Evolutionary conservation across 1,140 invertebrate species (phyloP).

Genomic region (Zophobas morio): DNA sequence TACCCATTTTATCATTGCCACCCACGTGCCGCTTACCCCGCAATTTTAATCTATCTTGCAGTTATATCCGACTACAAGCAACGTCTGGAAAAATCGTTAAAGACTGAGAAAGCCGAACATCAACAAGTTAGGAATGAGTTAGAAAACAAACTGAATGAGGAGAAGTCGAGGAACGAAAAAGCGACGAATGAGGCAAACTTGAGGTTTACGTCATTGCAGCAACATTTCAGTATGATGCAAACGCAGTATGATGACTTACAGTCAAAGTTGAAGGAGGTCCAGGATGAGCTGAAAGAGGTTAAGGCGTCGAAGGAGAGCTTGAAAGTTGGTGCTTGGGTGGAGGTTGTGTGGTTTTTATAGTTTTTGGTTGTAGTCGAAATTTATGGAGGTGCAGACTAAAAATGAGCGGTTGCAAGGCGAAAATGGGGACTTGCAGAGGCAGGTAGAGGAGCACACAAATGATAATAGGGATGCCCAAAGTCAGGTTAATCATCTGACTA

Average conservation of each 20-base stretch:
- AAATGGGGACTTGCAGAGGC: conserved; percentile 58
- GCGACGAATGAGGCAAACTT: conserved; percentile 65
- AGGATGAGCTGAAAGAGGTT: conserved; percentile 61
- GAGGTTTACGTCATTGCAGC: conserved; percentile 67
- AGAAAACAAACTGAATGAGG: conserved; percentile 67
- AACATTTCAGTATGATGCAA: conserved; percentile 69
- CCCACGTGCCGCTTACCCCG: conserved; percentile 2
- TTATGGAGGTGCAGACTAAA: conserved; percentile 53
- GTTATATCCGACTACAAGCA: conserved; percentile 68
- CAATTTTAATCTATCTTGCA: conserved; percentile 54
- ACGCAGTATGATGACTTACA: conserved; percentile 64
- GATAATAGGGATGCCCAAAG: conserved; percentile 49
- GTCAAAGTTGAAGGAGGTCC: conserved; percentile 62
- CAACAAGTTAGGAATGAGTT: conserved; percentile 65
- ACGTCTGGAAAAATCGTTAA: conserved; percentile 68
- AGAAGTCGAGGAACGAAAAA: conserved; percentile 67
- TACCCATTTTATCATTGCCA: conserved; percentile 15
- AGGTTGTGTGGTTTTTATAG: background rate
- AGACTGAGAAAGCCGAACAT: conserved; percentile 68
- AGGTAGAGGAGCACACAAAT: conserved; percentile 48
- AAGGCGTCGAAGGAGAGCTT: conserved; percentile 54
- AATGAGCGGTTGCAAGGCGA: conserved; percentile 49
- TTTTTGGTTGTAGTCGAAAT: conserved; percentile 51
- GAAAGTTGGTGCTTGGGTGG: conserved; percentile 49
- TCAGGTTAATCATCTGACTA: conserved; percentile 54